Evolutionary conservation across 2,797 vertebrate genomes (phyloP).

Genomic region (Chromobotia macracanthus): DNA sequence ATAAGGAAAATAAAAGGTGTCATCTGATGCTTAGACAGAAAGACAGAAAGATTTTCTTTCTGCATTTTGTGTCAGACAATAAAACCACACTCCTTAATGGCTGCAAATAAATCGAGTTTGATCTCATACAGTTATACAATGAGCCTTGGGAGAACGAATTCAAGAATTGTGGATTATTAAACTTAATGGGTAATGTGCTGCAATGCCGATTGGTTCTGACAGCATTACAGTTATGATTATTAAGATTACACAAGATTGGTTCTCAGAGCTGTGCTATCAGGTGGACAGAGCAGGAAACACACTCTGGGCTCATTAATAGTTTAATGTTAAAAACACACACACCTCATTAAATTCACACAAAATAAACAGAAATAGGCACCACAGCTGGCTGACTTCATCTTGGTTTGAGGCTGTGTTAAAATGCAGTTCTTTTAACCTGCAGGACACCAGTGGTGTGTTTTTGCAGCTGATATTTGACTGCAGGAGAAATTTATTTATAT

Average conservation of each 20-base stretch:
- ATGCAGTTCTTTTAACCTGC: conserved; percentile 11
- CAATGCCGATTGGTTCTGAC: conserved; percentile 58
- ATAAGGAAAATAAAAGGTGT: not conserved
- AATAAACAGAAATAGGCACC: conserved; percentile 9
- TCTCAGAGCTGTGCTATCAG: not conserved
- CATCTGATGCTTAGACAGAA: no score
- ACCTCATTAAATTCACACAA: conserved; percentile 32
- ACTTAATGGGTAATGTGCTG: conserved; percentile 59
- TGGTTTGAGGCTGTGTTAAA: not conserved
- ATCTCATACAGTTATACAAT: conserved; percentile 57
- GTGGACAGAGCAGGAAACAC: conserved; percentile 5
- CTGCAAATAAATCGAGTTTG: conserved; percentile 64
- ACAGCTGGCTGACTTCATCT: conserved; percentile 27
- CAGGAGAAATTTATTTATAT: not conserved
- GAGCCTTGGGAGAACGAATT: conserved; percentile 63
- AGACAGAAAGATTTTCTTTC: no score
- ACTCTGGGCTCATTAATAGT: conserved; percentile 41
- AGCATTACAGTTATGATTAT: conserved; percentile 53
- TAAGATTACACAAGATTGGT: conserved; percentile 39
- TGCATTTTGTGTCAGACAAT: not conserved
- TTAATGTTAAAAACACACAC: conserved; percentile 13
- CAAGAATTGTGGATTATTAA: conserved; percentile 64
- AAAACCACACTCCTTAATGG: conserved; percentile 61
- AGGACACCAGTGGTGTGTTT: not conserved
- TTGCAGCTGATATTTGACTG: not conserved